Percentiles rank a stretch among this genome's conserved stretches.
Conservation (phyloP, 2,113 vertebrate species). For the Crotalus tigris region DNA sequence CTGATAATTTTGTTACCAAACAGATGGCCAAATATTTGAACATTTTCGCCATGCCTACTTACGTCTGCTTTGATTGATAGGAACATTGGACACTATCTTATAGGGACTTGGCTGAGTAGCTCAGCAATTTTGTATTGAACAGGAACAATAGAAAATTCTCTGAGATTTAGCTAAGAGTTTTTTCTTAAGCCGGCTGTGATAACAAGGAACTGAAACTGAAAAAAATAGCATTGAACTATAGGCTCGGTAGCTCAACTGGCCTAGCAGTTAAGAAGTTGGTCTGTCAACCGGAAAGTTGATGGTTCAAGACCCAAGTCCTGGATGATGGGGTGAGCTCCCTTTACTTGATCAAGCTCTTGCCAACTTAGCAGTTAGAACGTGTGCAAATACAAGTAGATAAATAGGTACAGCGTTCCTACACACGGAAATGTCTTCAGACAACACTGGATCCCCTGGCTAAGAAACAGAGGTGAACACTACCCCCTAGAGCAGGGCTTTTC, state of each 20-base stretch:
- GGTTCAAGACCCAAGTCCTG: too few species aligned
- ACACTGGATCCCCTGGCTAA: too few species aligned
- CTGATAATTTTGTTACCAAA: neutral
- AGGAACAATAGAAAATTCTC: neutral
- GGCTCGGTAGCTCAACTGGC: neutral
- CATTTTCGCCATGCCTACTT: neutral
- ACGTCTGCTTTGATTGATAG: neutral
- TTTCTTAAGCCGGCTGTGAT: neutral
- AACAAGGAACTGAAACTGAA: neutral
- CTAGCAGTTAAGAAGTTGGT: neutral
- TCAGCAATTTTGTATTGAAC: neutral
- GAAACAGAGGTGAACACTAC: neutral
- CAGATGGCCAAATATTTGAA: neutral
- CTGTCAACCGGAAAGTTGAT: too few species aligned
- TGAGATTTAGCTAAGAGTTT: neutral
- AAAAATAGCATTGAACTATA: neutral
- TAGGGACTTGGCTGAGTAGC: neutral
- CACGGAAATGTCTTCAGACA: too few species aligned
- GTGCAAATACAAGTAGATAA: too few species aligned
- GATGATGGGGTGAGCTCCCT: too few species aligned
- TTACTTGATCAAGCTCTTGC: too few species aligned
- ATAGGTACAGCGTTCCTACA: too few species aligned
- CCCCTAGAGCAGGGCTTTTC: too few species aligned
- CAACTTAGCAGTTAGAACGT: too few species aligned
- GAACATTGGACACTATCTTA: neutral